phyloP scores from a whole-genome alignment of 2,888 invertebrate species.

The Ennomos erosarius region DNA sequence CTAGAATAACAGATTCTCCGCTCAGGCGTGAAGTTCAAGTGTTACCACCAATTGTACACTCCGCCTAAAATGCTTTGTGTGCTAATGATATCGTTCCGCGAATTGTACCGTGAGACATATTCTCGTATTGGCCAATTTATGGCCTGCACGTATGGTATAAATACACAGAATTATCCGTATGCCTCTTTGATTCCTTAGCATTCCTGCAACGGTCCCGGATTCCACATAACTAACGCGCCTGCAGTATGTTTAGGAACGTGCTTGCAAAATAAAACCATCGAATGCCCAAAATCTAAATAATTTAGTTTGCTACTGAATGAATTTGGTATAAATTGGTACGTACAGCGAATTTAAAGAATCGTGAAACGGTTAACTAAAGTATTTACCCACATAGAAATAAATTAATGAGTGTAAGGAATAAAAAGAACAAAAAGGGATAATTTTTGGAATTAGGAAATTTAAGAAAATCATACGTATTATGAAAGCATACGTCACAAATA shows the following conservation, averaged over 20 bases:
- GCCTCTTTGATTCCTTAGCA: conserved; percentile 35
- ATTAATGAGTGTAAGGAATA: no score
- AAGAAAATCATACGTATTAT: no score
- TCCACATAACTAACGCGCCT: conserved; percentile 37
- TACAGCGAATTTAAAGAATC: conserved; percentile 3
- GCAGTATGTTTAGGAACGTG: conserved; percentile 34
- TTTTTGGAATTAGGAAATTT: no score
- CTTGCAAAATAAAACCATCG: conserved; percentile 21
- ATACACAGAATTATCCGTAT: conserved; percentile 31
- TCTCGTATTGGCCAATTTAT: conserved; percentile 40
- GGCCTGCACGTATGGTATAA: conserved; percentile 41
- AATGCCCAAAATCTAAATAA: conserved; percentile 1
- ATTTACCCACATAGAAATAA: no score
- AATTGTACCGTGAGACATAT: conserved; percentile 40
- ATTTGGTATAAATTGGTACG: conserved; percentile 15
- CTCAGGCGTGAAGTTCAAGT: conserved; percentile 48
- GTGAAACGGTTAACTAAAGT: not conserved
- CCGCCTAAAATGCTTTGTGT: conserved; percentile 43
- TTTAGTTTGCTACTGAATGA: conserved; percentile 15
- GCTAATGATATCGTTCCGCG: conserved; percentile 40
- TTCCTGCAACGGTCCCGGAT: conserved; percentile 33
- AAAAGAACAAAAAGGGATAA: no score
- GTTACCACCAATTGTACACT: conserved; percentile 38
- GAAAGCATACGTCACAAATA: no score
- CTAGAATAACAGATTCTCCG: conserved; percentile 63